phyloP scores from a whole-genome alignment of 2,888 invertebrate genomes.

The Drosophila suboccidentalis region DNA sequence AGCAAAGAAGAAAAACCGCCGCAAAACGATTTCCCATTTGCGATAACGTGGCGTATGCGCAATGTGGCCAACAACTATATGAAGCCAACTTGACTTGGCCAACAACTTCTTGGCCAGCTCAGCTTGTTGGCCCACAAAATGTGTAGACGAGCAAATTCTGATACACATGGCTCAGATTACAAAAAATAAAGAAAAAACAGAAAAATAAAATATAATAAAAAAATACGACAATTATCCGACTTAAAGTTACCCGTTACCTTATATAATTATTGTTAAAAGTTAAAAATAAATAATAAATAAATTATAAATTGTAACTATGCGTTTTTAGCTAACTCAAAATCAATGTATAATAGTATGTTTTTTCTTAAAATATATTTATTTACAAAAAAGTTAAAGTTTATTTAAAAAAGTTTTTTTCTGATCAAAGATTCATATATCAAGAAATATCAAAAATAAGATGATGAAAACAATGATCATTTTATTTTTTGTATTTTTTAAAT shows the following conservation, averaged over 20 bases:
- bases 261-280: background rate
- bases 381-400: no score
- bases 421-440: no score
- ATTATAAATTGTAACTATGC: background rate
- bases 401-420: no score
- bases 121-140: constrained; percentile 56
- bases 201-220: background rate
- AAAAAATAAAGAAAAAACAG: background rate
- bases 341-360: no score
- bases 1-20: constrained; percentile 40
- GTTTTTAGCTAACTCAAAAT: background rate
- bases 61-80: constrained; percentile 51
- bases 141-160: constrained; percentile 54
- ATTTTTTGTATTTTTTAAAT: no score
- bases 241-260: background rate
- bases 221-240: background rate
- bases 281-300: no score
- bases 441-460: no score
- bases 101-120: constrained; percentile 10
- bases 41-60: constrained; percentile 77
- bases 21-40: constrained; percentile 69
- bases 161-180: constrained; percentile 68
- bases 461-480: no score
- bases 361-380: no score
- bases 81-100: constrained; percentile 15